These are phyloP conservation scores for Spinus olivaceus DNA, from an alignment of 2,797 vertebrate genomes.

Conservation along the genomic window DNA sequence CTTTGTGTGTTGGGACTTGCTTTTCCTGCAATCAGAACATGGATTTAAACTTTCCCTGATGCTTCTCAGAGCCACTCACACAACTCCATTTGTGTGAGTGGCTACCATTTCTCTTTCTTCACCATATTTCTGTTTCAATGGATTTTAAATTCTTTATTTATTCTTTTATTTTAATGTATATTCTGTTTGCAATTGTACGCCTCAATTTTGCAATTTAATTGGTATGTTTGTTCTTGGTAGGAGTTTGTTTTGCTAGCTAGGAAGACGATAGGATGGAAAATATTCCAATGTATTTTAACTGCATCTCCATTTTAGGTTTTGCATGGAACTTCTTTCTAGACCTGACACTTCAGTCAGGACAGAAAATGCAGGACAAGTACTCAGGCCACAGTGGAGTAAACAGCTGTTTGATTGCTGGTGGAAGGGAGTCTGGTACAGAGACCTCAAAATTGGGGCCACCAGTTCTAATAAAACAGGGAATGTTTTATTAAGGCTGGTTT, in stretches of 20 bases:
- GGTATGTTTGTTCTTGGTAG: background rate
- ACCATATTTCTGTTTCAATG: background rate
- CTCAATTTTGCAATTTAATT: background rate
- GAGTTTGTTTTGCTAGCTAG: background rate
- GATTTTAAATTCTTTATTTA: background rate
- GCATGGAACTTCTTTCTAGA: background rate
- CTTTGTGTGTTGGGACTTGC: background rate
- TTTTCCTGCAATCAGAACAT: background rate
- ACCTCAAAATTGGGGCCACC: background rate
- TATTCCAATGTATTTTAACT: background rate
- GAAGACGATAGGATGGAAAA: background rate
- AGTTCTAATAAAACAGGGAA: background rate
- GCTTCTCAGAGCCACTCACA: background rate
- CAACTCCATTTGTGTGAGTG: background rate
- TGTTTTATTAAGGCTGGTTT: background rate
- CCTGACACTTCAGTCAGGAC: background rate
- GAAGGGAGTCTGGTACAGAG: background rate
- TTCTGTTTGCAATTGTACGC: background rate
- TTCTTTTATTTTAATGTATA: background rate
- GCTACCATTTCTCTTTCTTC: background rate
- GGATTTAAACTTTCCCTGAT: background rate
- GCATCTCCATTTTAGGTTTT: background rate
- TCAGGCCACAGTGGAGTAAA: background rate
- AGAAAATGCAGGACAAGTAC: background rate
- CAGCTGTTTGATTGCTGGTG: background rate